A percentile compares a stretch with the other conserved stretches of the same genome.
These are phyloP conservation scores for Barnardius zonarius DNA, from an alignment of 2,113 vertebrate genomes.

Conservation along the genomic window DNA sequence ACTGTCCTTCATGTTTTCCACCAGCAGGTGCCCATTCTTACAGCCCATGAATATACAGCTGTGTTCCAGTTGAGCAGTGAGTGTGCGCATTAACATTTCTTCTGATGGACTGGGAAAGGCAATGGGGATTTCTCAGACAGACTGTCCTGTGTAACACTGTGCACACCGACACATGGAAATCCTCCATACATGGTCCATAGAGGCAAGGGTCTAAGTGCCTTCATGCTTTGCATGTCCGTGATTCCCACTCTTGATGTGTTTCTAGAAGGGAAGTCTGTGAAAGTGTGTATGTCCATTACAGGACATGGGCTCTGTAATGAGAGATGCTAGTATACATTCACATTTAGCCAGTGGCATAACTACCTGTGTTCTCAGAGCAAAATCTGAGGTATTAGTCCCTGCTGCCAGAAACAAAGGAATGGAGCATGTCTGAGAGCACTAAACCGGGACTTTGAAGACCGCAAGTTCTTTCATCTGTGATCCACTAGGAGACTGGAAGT, in stretches of 20 bases:
- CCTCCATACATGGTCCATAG: fast-evolving
- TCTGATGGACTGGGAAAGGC: background rate
- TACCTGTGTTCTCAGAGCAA: background rate
- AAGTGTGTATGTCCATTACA: background rate
- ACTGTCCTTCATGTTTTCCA: background rate
- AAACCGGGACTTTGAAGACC: background rate
- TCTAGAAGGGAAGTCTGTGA: background rate
- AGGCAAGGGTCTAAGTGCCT: background rate
- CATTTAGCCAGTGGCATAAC: background rate
- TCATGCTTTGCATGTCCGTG: background rate
- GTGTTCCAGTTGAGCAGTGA: fast-evolving
- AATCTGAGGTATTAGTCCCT: background rate
- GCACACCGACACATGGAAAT: background rate
- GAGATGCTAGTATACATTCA: fast-evolving
- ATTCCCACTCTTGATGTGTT: background rate
- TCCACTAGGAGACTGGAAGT: background rate
- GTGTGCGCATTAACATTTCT: fast-evolving
- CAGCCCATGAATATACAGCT: background rate
- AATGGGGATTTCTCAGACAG: background rate
- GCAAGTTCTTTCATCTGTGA: background rate
- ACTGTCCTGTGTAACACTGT: background rate
- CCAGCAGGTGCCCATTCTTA: background rate
- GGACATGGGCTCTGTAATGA: background rate
- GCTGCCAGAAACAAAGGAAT: background rate
- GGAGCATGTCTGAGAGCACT: background rate